phyloP scores from a whole-genome alignment of 64 coral and sea anemone species.

The Porites lutea region DNA sequence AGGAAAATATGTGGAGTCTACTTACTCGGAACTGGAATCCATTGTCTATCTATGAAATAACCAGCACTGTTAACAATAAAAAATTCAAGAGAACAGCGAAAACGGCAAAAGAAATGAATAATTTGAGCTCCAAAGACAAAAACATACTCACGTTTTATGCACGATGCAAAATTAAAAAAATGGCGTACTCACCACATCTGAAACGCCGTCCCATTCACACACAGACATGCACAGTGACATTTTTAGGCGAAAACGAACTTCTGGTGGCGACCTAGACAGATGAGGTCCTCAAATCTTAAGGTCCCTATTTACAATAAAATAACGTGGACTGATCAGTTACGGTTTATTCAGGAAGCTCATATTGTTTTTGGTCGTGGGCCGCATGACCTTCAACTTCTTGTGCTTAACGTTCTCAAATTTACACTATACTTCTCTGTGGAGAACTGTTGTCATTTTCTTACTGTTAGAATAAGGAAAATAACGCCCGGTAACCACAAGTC shows the following conservation, averaged over 20 bases:
- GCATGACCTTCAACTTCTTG: too few species aligned
- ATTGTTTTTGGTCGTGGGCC: too few species aligned
- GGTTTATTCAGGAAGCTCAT: too few species aligned
- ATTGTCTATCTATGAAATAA: background rate
- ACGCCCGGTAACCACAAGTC: too few species aligned
- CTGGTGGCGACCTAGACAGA: constrained; percentile 34
- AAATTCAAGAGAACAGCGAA: constrained; percentile 36
- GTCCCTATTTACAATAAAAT: constrained; percentile 16
- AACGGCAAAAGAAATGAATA: constrained; percentile 46
- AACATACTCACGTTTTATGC: constrained; percentile 46
- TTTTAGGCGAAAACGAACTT: constrained; percentile 44
- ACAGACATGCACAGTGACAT: constrained; percentile 52
- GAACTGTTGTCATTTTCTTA: too few species aligned
- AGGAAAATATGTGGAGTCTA: constrained; percentile 46
- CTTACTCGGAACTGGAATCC: constrained; percentile 62
- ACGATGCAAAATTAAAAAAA: constrained; percentile 28
- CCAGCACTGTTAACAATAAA: constrained; percentile 51
- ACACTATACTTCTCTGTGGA: too few species aligned
- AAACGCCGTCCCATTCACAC: constrained; percentile 49
- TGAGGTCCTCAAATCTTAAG: constrained; percentile 56
- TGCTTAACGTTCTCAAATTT: too few species aligned
- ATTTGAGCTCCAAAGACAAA: constrained; percentile 52
- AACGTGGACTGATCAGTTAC: background rate
- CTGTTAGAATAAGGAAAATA: too few species aligned
- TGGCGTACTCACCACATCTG: constrained; percentile 46